phyloP scores from a whole-genome alignment of 2,888 invertebrate species.

The Limnephilus lunatus region DNA sequence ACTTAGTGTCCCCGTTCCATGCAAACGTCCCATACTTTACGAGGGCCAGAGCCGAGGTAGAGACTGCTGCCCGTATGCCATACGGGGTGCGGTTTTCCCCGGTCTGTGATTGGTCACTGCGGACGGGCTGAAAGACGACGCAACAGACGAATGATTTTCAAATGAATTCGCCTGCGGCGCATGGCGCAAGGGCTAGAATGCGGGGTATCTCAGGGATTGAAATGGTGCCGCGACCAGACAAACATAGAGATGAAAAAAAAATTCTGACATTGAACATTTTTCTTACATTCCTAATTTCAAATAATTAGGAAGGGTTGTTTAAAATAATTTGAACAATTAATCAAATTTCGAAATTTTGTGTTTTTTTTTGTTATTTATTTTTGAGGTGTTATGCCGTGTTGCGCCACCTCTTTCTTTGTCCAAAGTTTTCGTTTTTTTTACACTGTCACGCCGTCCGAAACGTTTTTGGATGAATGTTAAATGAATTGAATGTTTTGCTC shows the following conservation, averaged over 20 bases:
- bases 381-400: too few species aligned
- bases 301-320: too few species aligned
- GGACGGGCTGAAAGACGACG: slow-evolving; percentile 41
- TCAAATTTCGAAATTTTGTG: too few species aligned
- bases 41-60: slow-evolving; percentile 21
- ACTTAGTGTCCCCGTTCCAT: background rate
- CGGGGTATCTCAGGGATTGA: background rate
- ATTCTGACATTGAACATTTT: too few species aligned
- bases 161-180: slow-evolving; percentile 15
- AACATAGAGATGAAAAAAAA: background rate
- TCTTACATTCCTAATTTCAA: too few species aligned
- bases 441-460: too few species aligned
- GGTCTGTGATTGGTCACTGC: slow-evolving; percentile 42
- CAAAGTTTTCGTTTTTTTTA: too few species aligned
- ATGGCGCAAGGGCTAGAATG: background rate
- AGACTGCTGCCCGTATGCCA: background rate
- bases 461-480: too few species aligned
- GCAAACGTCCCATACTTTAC: slow-evolving; percentile 36
- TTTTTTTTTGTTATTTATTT: too few species aligned
- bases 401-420: too few species aligned
- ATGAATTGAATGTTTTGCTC: too few species aligned
- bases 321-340: too few species aligned
- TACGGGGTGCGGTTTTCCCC: slow-evolving; percentile 41
- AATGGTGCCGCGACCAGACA: background rate
- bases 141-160: slow-evolving; percentile 15